phyloP scores from a whole-genome alignment of 2,888 invertebrate genomes.

The Mycalesis mineus region DNA sequence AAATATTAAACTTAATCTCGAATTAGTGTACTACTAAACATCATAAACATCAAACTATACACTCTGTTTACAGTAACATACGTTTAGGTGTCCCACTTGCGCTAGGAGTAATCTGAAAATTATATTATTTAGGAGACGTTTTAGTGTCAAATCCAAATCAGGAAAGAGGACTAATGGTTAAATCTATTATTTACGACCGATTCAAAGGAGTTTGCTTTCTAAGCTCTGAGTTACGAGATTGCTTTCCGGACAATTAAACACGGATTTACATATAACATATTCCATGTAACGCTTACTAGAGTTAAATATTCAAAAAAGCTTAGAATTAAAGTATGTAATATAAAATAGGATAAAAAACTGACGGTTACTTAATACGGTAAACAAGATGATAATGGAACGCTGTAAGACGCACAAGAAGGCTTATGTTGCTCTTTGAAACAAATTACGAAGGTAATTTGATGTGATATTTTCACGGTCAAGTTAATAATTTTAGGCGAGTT shows the following conservation, averaged over 20 bases:
- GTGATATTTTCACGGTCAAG: too few species aligned
- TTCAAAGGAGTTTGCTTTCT: constrained; percentile 53
- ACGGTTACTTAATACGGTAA: too few species aligned
- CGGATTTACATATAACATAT: constrained; percentile 19
- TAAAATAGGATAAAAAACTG: not conserved
- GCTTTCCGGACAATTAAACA: constrained; percentile 24
- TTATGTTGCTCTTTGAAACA: too few species aligned
- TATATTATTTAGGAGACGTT: constrained; percentile 28
- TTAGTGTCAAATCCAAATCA: constrained; percentile 26
- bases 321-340: not conserved
- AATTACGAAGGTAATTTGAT: too few species aligned
- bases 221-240: constrained; percentile 56
- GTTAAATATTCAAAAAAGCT: constrained; percentile 6
- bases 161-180: constrained; percentile 51
- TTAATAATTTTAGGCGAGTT: too few species aligned
- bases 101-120: constrained; percentile 26
- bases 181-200: constrained; percentile 50
- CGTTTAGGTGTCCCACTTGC: constrained; percentile 1
- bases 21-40: not conserved
- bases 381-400: too few species aligned
- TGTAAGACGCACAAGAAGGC: too few species aligned
- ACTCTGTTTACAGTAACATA: not conserved
- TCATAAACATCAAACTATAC: constrained; percentile 1
- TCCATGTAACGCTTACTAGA: constrained; percentile 13
- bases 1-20: not conserved